Conservation (phyloP, 2,113 vertebrate genomes). For the Penelope pileata region DNA sequence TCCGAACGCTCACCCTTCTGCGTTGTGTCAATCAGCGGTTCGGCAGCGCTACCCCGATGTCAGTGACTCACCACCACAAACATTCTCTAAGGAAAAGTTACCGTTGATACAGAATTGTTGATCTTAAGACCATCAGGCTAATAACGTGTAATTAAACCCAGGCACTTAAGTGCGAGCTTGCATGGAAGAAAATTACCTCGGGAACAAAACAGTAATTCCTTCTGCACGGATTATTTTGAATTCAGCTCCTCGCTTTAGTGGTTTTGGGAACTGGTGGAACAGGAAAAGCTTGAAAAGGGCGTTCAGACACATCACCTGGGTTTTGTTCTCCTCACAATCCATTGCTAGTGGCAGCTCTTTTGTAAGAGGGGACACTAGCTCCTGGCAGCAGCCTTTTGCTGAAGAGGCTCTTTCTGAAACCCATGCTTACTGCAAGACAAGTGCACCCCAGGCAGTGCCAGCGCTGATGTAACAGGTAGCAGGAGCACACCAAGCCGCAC, state of each 20-base stretch:
- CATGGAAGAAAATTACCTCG: conserved; percentile 36
- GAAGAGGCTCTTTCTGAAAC: conserved; percentile 11
- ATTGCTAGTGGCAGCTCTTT: conserved; percentile 55
- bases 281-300: conserved; percentile 57
- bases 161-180: conserved; percentile 22
- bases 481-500: neutral
- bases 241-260: conserved; percentile 26
- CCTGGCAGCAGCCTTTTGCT: neutral
- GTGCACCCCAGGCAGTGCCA: neutral
- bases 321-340: conserved; percentile 59
- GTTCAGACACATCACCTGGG: conserved; percentile 37
- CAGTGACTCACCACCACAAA: neutral
- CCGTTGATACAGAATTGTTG: neutral
- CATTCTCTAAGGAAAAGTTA: neutral
- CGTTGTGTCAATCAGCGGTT: neutral
- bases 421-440: neutral
- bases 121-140: neutral
- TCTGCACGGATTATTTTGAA: conserved; percentile 31
- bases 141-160: conserved; percentile 34
- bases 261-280: conserved; percentile 50
- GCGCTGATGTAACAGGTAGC: conserved; percentile 57
- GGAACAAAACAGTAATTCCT: conserved; percentile 51
- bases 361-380: conserved; percentile 8
- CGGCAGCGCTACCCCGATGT: neutral
- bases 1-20: neutral